These are phyloP conservation scores for Calypte anna DNA, from an alignment of 2,113 vertebrate species.

Conservation along the genomic window DNA sequence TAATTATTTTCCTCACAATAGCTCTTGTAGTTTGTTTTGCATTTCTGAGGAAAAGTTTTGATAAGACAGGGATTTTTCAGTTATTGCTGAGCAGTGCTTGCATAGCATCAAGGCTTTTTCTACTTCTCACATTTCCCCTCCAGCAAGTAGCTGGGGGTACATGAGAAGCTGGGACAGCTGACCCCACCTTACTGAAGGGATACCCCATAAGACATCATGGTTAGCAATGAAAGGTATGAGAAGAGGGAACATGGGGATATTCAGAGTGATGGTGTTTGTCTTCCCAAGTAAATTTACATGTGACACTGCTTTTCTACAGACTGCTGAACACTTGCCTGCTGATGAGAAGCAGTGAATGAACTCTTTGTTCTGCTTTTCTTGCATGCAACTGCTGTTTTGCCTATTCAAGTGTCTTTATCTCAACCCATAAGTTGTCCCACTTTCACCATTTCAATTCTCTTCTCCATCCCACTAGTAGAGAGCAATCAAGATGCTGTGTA, in stretches of 20 bases:
- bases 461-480: rapidly evolving
- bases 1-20: neutral
- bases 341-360: rapidly evolving
- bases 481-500: neutral
- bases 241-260: neutral
- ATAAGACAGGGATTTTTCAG: neutral
- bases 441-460: neutral
- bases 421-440: neutral
- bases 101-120: neutral
- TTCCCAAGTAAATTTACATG: rapidly evolving
- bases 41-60: neutral
- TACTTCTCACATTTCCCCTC: neutral
- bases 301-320: neutral
- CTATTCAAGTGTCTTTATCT: neutral
- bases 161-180: neutral
- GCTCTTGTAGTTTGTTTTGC: neutral
- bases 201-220: rapidly evolving
- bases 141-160: rapidly evolving
- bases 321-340: neutral
- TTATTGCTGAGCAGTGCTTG: neutral
- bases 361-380: neutral
- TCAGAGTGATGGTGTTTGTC: neutral
- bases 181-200: neutral
- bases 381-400: neutral
- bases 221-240: neutral